These are phyloP conservation scores for Drosophila kurseongensis DNA, from an alignment of 1,140 invertebrate genomes.

Conservation along the genomic window DNA sequence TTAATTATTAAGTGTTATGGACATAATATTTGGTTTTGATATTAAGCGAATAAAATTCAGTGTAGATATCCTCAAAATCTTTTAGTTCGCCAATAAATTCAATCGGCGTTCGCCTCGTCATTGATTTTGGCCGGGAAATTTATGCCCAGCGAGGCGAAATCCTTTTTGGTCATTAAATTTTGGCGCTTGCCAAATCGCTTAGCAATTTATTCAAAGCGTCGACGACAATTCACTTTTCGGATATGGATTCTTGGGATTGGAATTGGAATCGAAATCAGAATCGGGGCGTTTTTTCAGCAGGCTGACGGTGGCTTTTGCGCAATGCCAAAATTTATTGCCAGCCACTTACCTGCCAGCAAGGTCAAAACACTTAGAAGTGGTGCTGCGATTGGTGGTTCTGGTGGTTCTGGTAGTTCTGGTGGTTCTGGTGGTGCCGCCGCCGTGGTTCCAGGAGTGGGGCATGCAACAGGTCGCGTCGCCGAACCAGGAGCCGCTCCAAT, in stretches of 20 bases:
- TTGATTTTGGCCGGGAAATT: constrained; percentile 23
- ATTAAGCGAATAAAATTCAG: too few relatives aligned
- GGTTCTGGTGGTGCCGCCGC: constrained; percentile 10
- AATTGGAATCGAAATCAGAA: constrained; percentile 30
- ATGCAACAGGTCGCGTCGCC: constrained; percentile 43
- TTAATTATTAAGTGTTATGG: too few relatives aligned
- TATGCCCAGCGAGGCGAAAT: constrained; percentile 19
- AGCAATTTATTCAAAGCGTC: constrained; percentile 68
- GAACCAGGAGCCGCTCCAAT: constrained; percentile 29
- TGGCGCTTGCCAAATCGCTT: constrained; percentile 50
- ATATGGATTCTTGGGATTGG: constrained; percentile 48
- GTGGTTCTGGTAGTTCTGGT: background rate
- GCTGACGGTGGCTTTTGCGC: constrained; percentile 53
- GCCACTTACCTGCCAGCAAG: constrained; percentile 69
- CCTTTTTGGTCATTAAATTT: constrained; percentile 38
- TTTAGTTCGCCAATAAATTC: constrained; percentile 20
- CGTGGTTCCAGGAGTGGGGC: constrained; percentile 29
- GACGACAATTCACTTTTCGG: constrained; percentile 75
- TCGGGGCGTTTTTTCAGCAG: constrained; percentile 24
- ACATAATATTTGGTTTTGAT: too few relatives aligned
- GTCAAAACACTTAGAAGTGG: constrained; percentile 58
- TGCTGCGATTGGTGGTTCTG: constrained; percentile 10
- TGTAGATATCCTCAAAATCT: background rate
- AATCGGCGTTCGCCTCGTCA: background rate
- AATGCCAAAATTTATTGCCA: constrained; percentile 71